A percentile compares a stretch with the other conserved stretches of the same genome.
phyloP scores from a whole-genome alignment of 2,797 vertebrate species.

The Myotis daubentonii region DNA sequence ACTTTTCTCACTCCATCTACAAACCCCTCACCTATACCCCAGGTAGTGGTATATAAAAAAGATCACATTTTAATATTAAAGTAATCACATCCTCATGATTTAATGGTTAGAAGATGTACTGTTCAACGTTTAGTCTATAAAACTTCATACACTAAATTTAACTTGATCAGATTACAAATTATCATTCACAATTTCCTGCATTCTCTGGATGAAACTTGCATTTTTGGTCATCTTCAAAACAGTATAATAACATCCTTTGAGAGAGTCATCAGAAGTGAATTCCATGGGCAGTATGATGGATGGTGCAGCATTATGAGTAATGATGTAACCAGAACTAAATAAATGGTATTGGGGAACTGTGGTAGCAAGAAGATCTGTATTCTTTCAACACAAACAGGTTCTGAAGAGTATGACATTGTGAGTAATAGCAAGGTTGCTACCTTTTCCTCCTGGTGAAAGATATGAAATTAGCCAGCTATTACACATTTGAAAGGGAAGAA shows the following conservation, averaged over 20 bases:
- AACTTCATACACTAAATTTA: not conserved
- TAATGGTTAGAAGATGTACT: not conserved
- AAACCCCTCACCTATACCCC: not conserved
- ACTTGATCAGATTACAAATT: not conserved
- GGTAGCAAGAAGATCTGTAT: constrained; percentile 50
- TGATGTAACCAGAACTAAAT: constrained; percentile 49
- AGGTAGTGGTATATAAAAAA: not conserved
- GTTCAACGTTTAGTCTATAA: not conserved
- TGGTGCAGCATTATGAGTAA: not conserved
- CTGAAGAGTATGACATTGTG: constrained; percentile 39
- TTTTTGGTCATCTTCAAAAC: constrained; percentile 23
- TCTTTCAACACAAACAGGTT: constrained; percentile 42
- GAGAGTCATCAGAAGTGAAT: not conserved
- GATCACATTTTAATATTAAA: constrained; percentile 2
- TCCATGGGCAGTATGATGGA: not conserved
- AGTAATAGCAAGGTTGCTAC: constrained; percentile 14
- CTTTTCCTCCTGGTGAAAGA: constrained; percentile 1
- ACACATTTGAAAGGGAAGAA: constrained; percentile 1
- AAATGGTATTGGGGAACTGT: constrained; percentile 49
- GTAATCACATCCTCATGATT: not conserved
- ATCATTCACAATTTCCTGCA: not conserved
- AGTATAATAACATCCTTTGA: not conserved
- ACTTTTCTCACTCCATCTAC: not conserved
- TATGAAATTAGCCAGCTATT: not conserved
- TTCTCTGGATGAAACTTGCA: not conserved